These are phyloP conservation scores for Tolypeutes matacus DNA, from an alignment of 2,797 vertebrate species.

Conservation along the genomic window DNA sequence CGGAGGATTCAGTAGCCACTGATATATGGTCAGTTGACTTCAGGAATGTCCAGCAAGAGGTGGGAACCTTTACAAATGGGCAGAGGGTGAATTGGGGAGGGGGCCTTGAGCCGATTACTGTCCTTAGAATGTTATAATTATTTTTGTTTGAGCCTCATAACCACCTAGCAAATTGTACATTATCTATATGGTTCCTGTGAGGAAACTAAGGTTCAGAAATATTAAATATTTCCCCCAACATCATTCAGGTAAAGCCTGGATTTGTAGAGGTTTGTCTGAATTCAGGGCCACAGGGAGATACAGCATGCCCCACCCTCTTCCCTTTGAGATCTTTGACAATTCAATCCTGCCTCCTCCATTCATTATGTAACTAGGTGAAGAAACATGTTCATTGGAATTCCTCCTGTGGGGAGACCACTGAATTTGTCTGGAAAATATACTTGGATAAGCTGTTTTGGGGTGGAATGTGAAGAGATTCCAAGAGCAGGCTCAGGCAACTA, in stretches of 20 bases:
- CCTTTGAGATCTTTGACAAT: constrained; percentile 22
- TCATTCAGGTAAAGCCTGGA: background rate
- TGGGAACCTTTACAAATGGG: background rate
- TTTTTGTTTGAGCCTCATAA: background rate
- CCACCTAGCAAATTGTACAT: background rate
- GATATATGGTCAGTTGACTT: background rate
- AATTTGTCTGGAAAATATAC: constrained; percentile 1
- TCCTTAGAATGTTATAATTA: background rate
- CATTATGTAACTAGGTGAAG: constrained; percentile 16
- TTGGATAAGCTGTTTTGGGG: background rate
- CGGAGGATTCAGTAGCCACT: background rate
- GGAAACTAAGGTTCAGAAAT: background rate
- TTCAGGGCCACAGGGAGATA: background rate
- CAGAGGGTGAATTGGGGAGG: background rate
- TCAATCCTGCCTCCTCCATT: constrained; percentile 44
- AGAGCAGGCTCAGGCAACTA: background rate
- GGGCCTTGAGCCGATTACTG: background rate
- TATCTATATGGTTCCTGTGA: background rate
- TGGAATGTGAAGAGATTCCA: background rate
- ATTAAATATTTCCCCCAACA: background rate
- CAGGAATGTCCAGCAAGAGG: background rate
- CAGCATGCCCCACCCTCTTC: background rate
- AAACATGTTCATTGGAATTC: background rate
- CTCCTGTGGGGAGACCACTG: constrained; percentile 10
- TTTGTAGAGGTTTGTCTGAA: background rate